Conservation (phyloP, 1,140 invertebrate genomes). For the Drosophila obscura region DNA sequence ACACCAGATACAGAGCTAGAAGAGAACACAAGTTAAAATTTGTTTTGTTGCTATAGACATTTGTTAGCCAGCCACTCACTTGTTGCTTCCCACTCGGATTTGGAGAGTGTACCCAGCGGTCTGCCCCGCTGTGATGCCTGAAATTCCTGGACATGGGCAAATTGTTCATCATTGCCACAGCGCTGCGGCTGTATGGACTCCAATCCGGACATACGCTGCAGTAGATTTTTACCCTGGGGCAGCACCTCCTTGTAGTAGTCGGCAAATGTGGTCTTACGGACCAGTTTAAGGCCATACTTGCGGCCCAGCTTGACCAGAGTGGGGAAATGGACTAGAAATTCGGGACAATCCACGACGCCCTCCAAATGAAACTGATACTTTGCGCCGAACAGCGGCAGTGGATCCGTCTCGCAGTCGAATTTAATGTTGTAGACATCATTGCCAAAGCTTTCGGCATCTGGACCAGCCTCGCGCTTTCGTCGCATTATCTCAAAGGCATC, state of each 20-base stretch:
- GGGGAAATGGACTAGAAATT: slow-evolving; percentile 98
- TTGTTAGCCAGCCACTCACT: slow-evolving; percentile 86
- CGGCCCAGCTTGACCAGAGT: slow-evolving; percentile 92
- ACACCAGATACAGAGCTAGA: slow-evolving; percentile 93
- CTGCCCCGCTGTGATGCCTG: slow-evolving; percentile 68
- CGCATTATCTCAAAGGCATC: slow-evolving; percentile 95
- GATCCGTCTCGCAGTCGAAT: slow-evolving; percentile 89
- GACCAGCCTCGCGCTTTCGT: slow-evolving; percentile 85
- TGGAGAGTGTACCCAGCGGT: slow-evolving; percentile 91
- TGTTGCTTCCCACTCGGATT: slow-evolving; percentile 96
- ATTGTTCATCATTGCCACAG: slow-evolving; percentile 87
- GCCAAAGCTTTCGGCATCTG: slow-evolving; percentile 89
- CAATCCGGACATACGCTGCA: slow-evolving; percentile 90
- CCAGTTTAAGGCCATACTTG: slow-evolving; percentile 92
- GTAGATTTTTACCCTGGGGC: slow-evolving; percentile 84
- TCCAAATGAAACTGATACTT: slow-evolving; percentile 98
- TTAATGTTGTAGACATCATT: slow-evolving; percentile 94
- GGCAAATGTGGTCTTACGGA: slow-evolving; percentile 90
- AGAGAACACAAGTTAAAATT: slow-evolving; percentile 53
- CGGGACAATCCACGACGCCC: slow-evolving; percentile 98
- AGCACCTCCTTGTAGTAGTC: slow-evolving; percentile 91
- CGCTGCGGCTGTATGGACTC: slow-evolving; percentile 88
- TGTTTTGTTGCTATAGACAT: accelerated
- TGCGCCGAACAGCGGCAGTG: slow-evolving; percentile 95
- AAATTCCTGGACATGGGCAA: slow-evolving; percentile 88